Evolutionary conservation across 2,113 vertebrate species (phyloP).

Genomic region (Pangasianodon hypophthalmus): DNA sequence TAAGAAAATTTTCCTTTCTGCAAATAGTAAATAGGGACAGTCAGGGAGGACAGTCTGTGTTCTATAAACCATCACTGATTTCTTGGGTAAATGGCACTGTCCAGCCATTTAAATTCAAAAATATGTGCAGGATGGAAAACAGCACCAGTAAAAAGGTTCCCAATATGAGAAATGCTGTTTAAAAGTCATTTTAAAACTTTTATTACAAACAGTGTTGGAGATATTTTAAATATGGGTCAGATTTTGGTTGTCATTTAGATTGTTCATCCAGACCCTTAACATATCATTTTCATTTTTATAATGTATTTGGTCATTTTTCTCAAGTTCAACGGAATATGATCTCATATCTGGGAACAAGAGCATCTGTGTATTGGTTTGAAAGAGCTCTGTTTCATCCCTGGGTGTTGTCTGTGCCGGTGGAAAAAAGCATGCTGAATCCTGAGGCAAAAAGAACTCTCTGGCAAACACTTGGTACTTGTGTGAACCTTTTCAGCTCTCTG

Average conservation of each 20-base stretch:
- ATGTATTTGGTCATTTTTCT: slow-evolving; percentile 15
- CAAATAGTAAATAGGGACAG: background rate
- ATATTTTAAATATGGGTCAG: background rate
- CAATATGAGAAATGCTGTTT: background rate
- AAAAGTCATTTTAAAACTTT: background rate
- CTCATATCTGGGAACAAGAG: slow-evolving; percentile 48
- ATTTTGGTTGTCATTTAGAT: slow-evolving; percentile 20
- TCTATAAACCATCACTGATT: background rate
- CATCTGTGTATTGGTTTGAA: slow-evolving; percentile 44
- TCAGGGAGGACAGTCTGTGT: background rate
- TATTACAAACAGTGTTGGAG: background rate
- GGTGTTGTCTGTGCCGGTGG: slow-evolving; percentile 19
- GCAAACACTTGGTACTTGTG: slow-evolving; percentile 7
- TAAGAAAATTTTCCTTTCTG: background rate
- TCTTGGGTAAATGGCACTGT: background rate
- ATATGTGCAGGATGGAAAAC: background rate
- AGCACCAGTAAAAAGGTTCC: background rate
- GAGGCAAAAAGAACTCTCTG: background rate
- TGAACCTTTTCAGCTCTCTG: background rate
- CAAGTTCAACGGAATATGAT: slow-evolving; percentile 41
- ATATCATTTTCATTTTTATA: slow-evolving; percentile 5
- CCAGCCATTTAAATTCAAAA: background rate
- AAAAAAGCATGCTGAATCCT: background rate
- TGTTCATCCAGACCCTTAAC: slow-evolving; percentile 14
- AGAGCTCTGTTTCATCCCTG: slow-evolving; percentile 37